Conservation (phyloP, 2,888 invertebrate species). For the Harmothoe impar region DNA sequence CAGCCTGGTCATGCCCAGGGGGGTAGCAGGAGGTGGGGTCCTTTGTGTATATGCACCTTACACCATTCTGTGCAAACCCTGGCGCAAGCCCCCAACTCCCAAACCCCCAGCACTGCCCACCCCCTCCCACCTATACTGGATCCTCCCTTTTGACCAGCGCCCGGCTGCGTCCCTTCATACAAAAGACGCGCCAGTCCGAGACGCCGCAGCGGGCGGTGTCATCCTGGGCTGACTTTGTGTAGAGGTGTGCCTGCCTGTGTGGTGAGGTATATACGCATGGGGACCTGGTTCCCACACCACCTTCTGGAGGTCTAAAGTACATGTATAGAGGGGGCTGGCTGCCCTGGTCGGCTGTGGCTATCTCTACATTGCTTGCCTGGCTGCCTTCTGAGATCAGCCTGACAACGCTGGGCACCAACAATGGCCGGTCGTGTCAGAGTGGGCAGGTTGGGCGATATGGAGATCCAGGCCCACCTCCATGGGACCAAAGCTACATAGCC, state of each 20-base stretch:
- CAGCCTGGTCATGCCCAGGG: neutral
- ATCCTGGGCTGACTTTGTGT: neutral
- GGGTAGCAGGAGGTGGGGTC: neutral
- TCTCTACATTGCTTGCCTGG: neutral
- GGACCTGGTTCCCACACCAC: too few species aligned
- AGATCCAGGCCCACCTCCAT: neutral
- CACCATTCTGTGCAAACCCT: neutral
- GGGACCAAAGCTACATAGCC: too few species aligned
- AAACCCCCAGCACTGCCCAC: neutral
- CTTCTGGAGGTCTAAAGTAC: neutral
- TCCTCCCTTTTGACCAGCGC: constrained; percentile 30
- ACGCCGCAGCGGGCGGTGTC: constrained; percentile 37
- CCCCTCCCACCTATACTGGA: neutral
- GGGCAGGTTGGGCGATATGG: neutral
- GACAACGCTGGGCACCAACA: neutral
- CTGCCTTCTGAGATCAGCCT: neutral
- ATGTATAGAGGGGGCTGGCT: neutral
- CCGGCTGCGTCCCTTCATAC: neutral
- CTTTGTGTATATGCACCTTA: neutral
- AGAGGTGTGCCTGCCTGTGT: neutral
- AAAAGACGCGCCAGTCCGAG: constrained; percentile 12
- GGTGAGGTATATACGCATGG: neutral
- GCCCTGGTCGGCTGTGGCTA: neutral
- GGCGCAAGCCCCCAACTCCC: neutral
- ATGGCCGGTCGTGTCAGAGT: constrained; percentile 29